Percentiles rank a stretch among this genome's conserved stretches.
Conservation (phyloP, 2,797 vertebrate genomes). For the Pangasius macronema region DNA sequence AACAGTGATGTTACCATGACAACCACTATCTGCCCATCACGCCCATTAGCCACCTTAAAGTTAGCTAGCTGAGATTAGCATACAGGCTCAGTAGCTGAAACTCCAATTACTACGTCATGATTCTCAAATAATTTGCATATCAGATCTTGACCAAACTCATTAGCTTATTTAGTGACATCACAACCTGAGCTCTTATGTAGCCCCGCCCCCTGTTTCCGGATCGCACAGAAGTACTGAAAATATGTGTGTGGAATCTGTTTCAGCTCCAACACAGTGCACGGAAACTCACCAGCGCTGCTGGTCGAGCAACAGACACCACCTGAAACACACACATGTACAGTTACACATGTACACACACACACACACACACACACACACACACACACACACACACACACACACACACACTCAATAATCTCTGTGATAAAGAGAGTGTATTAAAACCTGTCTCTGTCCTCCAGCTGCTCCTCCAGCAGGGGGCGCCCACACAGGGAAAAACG, state of each 20-base stretch:
- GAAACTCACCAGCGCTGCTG: conserved; percentile 30
- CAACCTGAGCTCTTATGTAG: neutral
- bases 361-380: conserved; percentile 4
- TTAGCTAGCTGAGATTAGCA: neutral
- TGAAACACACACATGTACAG: conserved; percentile 18
- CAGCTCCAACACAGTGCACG: neutral
- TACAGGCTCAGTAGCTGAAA: neutral
- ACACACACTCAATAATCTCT: neutral
- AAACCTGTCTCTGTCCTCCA: conserved; percentile 32
- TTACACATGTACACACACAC: conserved; percentile 17
- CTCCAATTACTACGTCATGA: neutral
- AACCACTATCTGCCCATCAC: neutral
- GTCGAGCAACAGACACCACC: conserved; percentile 41
- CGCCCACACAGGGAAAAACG: conserved; percentile 24
- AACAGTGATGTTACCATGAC: neutral
- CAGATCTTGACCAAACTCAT: neutral
- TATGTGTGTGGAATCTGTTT: neutral
- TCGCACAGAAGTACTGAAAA: neutral
- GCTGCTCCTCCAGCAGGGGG: conserved; percentile 25
- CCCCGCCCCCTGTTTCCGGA: neutral
- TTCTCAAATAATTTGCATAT: neutral
- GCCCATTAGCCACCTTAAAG: neutral
- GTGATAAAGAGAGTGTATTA: neutral
- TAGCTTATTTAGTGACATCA: neutral
- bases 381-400: neutral